Evolutionary conservation across 2,113 vertebrate genomes (phyloP).

Genomic region (Centropus unirufus): DNA sequence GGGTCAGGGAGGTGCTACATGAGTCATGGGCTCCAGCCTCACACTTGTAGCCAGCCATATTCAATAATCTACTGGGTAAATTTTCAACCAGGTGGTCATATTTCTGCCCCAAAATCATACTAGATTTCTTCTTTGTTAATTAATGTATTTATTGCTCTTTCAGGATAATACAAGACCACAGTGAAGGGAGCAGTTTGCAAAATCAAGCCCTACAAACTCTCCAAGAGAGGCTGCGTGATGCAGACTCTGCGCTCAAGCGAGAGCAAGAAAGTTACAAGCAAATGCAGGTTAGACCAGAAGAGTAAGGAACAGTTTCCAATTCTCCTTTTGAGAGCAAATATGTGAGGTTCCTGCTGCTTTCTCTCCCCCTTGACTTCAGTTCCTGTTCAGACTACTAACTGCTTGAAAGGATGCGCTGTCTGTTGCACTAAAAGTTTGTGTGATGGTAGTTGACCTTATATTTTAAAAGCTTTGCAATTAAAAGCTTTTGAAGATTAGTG

Average conservation of each 20-base stretch:
- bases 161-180: slow-evolving; percentile 92
- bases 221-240: slow-evolving; percentile 89
- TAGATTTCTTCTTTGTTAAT: neutral
- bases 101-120: neutral
- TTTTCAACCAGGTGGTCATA: neutral
- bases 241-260: slow-evolving; percentile 83
- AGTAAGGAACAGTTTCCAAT: neutral
- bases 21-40: neutral
- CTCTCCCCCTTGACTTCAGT: neutral
- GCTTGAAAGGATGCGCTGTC: neutral
- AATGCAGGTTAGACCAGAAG: slow-evolving; percentile 87
- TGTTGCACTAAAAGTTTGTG: neutral
- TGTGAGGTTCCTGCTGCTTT: neutral
- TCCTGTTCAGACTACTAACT: neutral
- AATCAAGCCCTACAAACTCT: slow-evolving; percentile 90
- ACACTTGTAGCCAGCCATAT: neutral
- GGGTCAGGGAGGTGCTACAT: neutral
- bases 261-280: slow-evolving; percentile 92
- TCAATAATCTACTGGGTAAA: neutral
- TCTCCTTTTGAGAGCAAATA: neutral
- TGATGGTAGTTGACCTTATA: neutral
- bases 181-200: slow-evolving; percentile 90
- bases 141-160: neutral
- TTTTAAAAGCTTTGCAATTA: neutral
- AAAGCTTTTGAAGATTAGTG: neutral